A percentile compares a stretch with the other conserved stretches of the same genome.
These are phyloP conservation scores for Apis cerana DNA, from an alignment of 1,140 invertebrate genomes.

Conservation along the genomic window DNA sequence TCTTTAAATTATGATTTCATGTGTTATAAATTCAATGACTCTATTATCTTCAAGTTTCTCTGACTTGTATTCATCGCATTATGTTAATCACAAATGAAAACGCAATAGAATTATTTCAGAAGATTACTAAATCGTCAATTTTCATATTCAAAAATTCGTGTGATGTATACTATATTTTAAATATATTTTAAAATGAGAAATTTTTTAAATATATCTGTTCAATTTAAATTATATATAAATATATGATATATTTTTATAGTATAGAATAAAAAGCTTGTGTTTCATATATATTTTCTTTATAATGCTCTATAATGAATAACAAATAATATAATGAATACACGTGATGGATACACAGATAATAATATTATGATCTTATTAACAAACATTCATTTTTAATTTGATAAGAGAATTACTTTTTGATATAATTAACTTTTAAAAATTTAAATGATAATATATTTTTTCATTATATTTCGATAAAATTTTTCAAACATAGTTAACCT, in stretches of 20 bases:
- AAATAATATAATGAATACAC: neutral
- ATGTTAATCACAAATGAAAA: neutral
- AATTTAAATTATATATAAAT: neutral
- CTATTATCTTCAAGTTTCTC: neutral
- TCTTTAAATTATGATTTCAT: slow-evolving; percentile 19
- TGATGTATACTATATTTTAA: neutral
- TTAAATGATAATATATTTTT: neutral
- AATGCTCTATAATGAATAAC: slow-evolving; percentile 15
- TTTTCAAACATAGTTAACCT: neutral
- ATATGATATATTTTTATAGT: neutral
- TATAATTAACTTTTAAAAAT: neutral
- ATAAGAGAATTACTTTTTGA: neutral
- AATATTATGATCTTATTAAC: neutral
- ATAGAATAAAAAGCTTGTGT: neutral
- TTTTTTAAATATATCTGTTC: too few relatives aligned
- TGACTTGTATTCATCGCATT: neutral
- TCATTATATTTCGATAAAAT: neutral
- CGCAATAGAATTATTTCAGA: slow-evolving; percentile 5
- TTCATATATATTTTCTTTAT: slow-evolving; percentile 1
- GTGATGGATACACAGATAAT: neutral
- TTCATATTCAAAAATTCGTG: neutral
- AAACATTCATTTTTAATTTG: neutral
- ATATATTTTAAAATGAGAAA: neutral
- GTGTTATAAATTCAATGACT: neutral
- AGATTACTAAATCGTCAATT: slow-evolving; percentile 15